Conservation (phyloP, 2,888 invertebrate genomes). For the Hololepta plana region DNA sequence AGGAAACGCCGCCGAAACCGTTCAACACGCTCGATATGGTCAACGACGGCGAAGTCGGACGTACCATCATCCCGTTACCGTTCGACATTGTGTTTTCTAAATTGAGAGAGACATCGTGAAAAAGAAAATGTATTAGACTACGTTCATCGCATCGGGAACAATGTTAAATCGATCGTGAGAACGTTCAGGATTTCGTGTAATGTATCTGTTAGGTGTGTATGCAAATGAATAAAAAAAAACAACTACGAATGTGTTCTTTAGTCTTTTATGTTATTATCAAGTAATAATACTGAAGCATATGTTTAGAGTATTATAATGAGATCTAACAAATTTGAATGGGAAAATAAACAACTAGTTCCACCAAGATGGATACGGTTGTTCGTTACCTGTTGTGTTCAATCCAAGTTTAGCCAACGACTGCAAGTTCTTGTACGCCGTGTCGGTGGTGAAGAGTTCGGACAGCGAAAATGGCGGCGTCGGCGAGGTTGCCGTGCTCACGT, state of each 20-base stretch:
- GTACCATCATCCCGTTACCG: slow-evolving; percentile 32
- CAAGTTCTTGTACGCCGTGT: slow-evolving; percentile 72
- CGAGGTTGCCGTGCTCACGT: slow-evolving; percentile 21
- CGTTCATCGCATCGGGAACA: no score
- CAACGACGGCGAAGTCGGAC: slow-evolving; percentile 40
- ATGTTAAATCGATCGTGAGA: no score
- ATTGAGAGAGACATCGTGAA: no score
- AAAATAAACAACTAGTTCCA: slow-evolving; percentile 4
- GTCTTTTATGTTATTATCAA: no score
- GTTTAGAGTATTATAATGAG: no score
- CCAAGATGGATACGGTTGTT: slow-evolving; percentile 4
- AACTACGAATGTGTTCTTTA: no score
- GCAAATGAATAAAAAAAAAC: not conserved
- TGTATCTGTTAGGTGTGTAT: no score
- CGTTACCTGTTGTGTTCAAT: slow-evolving; percentile 41
- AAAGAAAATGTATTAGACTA: no score
- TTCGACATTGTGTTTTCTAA: slow-evolving; percentile 22
- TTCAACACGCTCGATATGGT: slow-evolving; percentile 31
- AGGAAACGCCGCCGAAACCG: slow-evolving; percentile 37
- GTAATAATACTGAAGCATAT: no score
- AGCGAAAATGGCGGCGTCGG: slow-evolving; percentile 45
- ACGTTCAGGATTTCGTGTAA: no score
- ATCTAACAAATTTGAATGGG: no score
- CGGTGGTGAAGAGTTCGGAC: slow-evolving; percentile 59
- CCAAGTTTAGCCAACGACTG: slow-evolving; percentile 81